These are phyloP conservation scores for Argyresthia albistria DNA, from an alignment of 2,888 invertebrate species.

Conservation along the genomic window DNA sequence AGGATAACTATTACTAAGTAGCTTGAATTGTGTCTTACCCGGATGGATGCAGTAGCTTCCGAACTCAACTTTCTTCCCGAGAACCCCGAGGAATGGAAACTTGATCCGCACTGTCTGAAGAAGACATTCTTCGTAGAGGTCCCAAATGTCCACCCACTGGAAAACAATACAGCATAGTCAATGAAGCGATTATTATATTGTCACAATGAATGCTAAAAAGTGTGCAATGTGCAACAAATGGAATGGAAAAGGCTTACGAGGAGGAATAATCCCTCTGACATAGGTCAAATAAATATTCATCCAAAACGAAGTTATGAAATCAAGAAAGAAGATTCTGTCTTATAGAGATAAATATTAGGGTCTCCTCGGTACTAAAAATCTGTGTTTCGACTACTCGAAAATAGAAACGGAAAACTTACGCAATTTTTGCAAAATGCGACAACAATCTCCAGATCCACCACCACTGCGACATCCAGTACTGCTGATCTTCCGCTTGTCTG, in stretches of 20 bases:
- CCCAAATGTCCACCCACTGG: constrained; percentile 74
- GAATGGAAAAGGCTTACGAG: too few species aligned
- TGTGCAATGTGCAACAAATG: too few species aligned
- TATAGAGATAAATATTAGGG: too few species aligned
- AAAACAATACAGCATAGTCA: constrained; percentile 7
- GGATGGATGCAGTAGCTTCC: constrained; percentile 68
- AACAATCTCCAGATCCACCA: constrained; percentile 56
- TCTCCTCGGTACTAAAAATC: too few species aligned
- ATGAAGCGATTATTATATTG: too few species aligned
- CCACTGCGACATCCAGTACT: constrained; percentile 66
- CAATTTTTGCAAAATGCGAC: constrained; percentile 70
- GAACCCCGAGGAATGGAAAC: constrained; percentile 69
- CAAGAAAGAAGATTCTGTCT: too few species aligned
- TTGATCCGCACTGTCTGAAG: constrained; percentile 68
- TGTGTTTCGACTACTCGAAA: too few species aligned
- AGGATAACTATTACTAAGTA: not conserved
- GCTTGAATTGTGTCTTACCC: constrained; percentile 24
- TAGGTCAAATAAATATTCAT: too few species aligned
- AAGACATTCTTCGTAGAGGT: constrained; percentile 68
- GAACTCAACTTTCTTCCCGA: constrained; percentile 73
- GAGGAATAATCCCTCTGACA: too few species aligned
- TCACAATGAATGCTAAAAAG: too few species aligned
- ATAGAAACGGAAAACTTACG: too few species aligned
- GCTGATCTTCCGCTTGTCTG: constrained; percentile 24
- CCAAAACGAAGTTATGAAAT: too few species aligned